Evolutionary conservation across 37 sponge, comb jelly and placozoan genomes (phyloP).

Genomic region (Spongilla lacustris): DNA sequence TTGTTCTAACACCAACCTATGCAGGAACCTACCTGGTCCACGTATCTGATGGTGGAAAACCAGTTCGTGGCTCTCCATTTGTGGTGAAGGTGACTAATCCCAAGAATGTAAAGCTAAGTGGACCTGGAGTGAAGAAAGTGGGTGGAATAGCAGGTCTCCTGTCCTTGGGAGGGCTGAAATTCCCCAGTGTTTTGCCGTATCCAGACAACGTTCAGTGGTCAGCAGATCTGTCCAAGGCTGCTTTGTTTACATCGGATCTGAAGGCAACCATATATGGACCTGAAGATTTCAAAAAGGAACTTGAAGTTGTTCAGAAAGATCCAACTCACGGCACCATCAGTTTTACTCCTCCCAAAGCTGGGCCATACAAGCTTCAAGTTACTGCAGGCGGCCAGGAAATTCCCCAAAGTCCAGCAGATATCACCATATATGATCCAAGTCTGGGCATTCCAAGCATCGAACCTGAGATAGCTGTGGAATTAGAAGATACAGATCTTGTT

Average conservation of each 20-base stretch:
- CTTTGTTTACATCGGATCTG: constrained; percentile 54
- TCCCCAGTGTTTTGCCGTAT: constrained; percentile 22
- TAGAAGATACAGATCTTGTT: constrained; percentile 8
- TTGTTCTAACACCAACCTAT: constrained; percentile 36
- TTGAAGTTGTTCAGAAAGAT: constrained; percentile 43
- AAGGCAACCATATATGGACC: constrained; percentile 65
- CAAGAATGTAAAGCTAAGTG: constrained; percentile 45
- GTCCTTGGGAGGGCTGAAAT: not conserved
- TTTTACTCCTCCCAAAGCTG: constrained; percentile 54
- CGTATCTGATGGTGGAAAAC: constrained; percentile 67
- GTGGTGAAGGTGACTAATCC: constrained; percentile 83
- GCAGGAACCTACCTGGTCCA: constrained; percentile 80
- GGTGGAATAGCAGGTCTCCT: constrained; percentile 5
- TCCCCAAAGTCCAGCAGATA: constrained; percentile 51
- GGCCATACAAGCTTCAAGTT: constrained; percentile 56
- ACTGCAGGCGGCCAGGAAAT: constrained; percentile 65
- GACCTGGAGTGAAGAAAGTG: constrained; percentile 68
- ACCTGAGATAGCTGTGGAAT: constrained; percentile 15
- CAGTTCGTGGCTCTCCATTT: constrained; percentile 73
- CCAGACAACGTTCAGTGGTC: constrained; percentile 47
- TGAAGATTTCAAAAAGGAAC: constrained; percentile 36
- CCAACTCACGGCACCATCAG: constrained; percentile 35
- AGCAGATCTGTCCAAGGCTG: constrained; percentile 70
- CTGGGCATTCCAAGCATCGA: constrained; percentile 52
- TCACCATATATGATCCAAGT: constrained; percentile 61